Evolutionary conservation across 1,140 invertebrate species (phyloP).

Genomic region (Scaptomyza graminum): DNA sequence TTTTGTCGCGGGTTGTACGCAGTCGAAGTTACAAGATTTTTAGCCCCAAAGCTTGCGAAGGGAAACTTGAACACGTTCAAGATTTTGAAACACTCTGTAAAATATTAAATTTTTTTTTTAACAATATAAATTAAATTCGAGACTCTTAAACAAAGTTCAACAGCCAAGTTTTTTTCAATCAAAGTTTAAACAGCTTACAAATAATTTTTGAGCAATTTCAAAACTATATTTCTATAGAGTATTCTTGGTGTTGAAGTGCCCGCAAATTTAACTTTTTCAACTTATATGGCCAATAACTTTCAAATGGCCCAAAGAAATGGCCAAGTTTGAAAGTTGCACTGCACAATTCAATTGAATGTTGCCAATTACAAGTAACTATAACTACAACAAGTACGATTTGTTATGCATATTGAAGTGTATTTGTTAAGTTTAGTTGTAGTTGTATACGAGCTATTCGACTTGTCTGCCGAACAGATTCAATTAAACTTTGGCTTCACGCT

Average conservation of each 20-base stretch:
- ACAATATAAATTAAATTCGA: background rate
- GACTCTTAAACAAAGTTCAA: no score
- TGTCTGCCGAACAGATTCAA: constrained; percentile 57
- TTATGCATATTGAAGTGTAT: background rate
- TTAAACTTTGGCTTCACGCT: constrained; percentile 79
- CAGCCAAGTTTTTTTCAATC: no score
- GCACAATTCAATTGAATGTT: constrained; percentile 62
- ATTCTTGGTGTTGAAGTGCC: no score
- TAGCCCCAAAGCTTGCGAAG: constrained; percentile 18
- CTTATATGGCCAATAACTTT: constrained; percentile 66
- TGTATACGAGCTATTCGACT: constrained; percentile 31
- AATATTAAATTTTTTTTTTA: background rate
- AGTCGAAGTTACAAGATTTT: constrained; percentile 28
- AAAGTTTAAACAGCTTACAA: no score
- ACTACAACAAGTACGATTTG: background rate
- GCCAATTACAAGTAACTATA: constrained; percentile 58
- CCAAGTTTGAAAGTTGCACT: constrained; percentile 71
- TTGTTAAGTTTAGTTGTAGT: no score
- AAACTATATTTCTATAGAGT: no score
- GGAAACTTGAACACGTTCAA: constrained; percentile 53
- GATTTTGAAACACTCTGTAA: constrained; percentile 35
- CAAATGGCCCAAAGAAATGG: constrained; percentile 55
- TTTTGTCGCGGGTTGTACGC: constrained; percentile 47
- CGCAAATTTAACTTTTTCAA: background rate
- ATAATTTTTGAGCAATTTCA: no score